These are phyloP conservation scores for Syngnathus scovelli DNA, from an alignment of 2,113 vertebrate genomes.

Conservation along the genomic window DNA sequence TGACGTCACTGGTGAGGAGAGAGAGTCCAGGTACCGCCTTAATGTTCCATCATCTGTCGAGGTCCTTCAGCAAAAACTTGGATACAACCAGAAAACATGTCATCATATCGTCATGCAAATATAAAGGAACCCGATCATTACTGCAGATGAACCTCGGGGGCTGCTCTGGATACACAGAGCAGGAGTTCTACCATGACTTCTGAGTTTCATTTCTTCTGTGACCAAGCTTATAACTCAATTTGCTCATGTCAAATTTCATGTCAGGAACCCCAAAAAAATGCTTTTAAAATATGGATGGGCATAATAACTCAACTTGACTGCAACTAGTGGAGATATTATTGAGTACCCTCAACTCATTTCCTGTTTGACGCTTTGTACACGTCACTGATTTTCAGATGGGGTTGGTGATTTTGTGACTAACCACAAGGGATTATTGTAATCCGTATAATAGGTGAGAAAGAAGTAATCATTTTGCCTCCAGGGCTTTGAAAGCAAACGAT, in stretches of 20 bases:
- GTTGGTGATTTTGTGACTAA: not conserved
- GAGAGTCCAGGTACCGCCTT: constrained; percentile 12
- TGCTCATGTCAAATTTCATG: not conserved
- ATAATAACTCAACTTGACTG: no score
- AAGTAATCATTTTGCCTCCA: not conserved
- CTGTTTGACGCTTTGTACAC: no score
- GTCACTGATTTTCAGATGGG: no score
- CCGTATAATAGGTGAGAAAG: not conserved
- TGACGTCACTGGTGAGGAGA: constrained; percentile 24
- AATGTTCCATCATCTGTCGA: not conserved
- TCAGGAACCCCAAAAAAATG: no score
- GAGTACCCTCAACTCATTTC: no score
- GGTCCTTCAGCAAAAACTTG: not conserved
- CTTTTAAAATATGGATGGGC: no score
- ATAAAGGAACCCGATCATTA: not conserved
- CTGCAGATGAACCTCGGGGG: not conserved
- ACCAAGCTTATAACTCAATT: not conserved
- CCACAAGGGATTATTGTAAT: not conserved
- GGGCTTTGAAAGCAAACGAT: not conserved
- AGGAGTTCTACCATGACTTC: not conserved
- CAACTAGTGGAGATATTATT: no score
- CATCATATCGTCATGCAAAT: not conserved
- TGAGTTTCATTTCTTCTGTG: not conserved
- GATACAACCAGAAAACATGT: not conserved
- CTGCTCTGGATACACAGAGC: not conserved